Conservation (phyloP, 2,113 vertebrate species). For the Silurus glanis region DNA sequence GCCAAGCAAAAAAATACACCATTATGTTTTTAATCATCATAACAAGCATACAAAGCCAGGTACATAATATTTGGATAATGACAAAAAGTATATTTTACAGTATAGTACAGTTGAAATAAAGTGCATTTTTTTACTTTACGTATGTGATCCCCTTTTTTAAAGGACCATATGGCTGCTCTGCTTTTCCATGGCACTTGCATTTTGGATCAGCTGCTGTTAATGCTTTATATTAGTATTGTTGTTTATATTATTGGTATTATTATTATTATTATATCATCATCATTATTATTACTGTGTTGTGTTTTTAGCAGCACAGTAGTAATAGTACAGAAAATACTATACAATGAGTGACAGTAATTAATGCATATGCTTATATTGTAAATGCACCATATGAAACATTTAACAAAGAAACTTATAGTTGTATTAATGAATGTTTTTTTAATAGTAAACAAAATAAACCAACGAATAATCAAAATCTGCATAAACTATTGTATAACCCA, state of each 20-base stretch:
- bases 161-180: no score
- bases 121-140: no score
- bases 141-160: no score
- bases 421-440: no score
- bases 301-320: no score
- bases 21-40: neutral
- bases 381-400: no score
- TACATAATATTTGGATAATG: neutral
- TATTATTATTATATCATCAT: no score
- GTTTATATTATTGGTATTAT: no score
- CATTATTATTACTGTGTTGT: no score
- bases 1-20: neutral
- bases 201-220: neutral
- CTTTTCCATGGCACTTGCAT: neutral
- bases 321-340: no score
- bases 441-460: neutral
- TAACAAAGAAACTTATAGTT: no score
- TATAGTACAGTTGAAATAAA: no score
- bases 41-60: neutral
- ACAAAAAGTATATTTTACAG: neutral
- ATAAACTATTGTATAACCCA: neutral
- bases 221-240: neutral
- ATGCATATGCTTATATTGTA: neutral
- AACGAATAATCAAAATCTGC: neutral
- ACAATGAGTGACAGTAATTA: neutral